A percentile compares a stretch with the other conserved stretches of the same genome.
phyloP scores from a whole-genome alignment of 2,113 vertebrate genomes.

The Xenotilapia longispinis region DNA sequence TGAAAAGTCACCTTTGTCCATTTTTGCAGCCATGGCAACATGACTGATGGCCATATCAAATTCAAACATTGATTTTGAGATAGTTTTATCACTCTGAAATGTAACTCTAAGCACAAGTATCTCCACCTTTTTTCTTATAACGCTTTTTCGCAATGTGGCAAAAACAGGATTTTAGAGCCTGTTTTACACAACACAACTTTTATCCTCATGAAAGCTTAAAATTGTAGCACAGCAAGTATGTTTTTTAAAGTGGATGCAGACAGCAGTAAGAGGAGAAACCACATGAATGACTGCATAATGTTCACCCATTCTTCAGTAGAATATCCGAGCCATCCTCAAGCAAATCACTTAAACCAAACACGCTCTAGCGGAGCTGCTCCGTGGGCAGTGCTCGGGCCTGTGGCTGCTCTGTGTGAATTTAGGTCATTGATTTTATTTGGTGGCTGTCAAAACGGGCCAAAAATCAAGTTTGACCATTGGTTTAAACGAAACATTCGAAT shows the following conservation, averaged over 20 bases:
- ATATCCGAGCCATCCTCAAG: neutral
- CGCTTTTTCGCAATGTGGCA: neutral
- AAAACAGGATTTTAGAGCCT: neutral
- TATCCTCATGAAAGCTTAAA: neutral
- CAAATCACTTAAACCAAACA: neutral
- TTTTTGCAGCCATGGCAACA: neutral
- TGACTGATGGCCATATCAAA: rapidly evolving
- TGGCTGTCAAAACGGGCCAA: neutral
- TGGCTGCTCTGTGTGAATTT: neutral
- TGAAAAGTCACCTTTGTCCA: neutral
- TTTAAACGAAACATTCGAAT: neutral
- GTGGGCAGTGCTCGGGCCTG: neutral
- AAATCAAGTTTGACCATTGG: neutral
- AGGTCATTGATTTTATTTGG: neutral
- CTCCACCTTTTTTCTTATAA: neutral
- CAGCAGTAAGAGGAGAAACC: neutral
- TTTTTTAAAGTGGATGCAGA: neutral
- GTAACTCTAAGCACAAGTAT: neutral
- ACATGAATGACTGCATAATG: neutral
- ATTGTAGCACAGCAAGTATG: neutral
- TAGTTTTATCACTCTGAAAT: neutral
- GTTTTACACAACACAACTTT: neutral
- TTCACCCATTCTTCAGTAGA: neutral
- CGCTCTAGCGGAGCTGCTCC: neutral
- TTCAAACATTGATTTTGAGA: neutral